Base-by-base conservation (phyloP, 1,140 invertebrate species). In the Saccostrea glomerata region DNA sequence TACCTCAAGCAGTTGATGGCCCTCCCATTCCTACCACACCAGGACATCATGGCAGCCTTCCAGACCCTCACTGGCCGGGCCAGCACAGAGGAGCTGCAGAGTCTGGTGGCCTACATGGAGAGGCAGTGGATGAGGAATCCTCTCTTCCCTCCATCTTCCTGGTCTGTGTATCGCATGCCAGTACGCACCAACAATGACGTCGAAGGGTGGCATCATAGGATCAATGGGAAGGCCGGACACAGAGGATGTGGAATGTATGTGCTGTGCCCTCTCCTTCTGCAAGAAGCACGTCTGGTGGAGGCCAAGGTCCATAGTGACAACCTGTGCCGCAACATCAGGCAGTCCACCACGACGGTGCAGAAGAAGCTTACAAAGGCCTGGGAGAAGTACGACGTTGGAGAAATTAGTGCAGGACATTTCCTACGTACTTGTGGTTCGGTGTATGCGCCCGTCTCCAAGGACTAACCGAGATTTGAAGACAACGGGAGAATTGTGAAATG, bases 1-100 rank as follows among this genome's bases (percentile, higher is more conserved):
- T 88, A 73, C 56, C 0, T 85, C n/a, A 40, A 84, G 6, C 83
- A 66, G 23, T 12, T 88, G n/a, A 82, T 88, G 66, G 54, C 63
- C 0, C 55, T 88, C 1, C 87, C 87, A 17, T 88, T 88, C 82
- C 40, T 88, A 13, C 87, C 83, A 4, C 12, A 30, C 4, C 63
- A 17, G 17, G 13, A 54, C 56, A 23, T 82, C 88, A 13, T 82
- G 30, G 30, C 30, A 36, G 30, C 30, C 30, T 36, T 86, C 58
- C n/a, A 23, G 20, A 15, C 70, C 1, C n/a, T 86, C 6, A 36
- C 30, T 36, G 30, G 30, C 2, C 30, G 30, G 30, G 56, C 88
- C 36, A 83, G 30, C 82, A 83, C 15, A 0, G 82, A 83, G 40
- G n/a, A 40, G 11, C 82, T 54, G 9, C 30, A 23, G 15, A 4